Conservation (phyloP, 1,140 invertebrate species). For the Acromyrmex heyeri region DNA sequence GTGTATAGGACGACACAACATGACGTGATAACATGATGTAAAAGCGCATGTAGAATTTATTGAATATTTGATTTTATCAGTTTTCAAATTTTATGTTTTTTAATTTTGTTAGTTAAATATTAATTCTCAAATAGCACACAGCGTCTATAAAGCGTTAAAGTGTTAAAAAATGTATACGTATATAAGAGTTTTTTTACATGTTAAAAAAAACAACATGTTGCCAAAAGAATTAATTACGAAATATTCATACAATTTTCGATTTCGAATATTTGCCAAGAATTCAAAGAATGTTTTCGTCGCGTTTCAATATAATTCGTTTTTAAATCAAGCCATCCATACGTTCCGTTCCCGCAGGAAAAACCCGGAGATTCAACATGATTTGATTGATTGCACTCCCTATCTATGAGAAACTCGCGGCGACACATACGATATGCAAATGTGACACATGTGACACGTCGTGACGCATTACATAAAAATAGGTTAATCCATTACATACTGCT, state of each 20-base stretch:
- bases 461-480: slow-evolving; percentile 57
- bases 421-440: slow-evolving; percentile 55
- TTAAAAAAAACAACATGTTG: not conserved
- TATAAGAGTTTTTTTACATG: too few species aligned
- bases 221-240: not conserved
- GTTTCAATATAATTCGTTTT: slow-evolving; percentile 45
- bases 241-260: not conserved
- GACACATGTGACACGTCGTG: slow-evolving; percentile 52
- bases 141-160: too few species aligned
- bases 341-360: slow-evolving; percentile 17
- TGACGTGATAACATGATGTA: not conserved
- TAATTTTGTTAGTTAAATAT: slow-evolving; percentile 23
- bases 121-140: not conserved
- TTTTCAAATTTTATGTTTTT: not conserved
- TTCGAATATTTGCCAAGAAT: slow-evolving; percentile 10
- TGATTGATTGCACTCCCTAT: slow-evolving; percentile 54
- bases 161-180: too few species aligned
- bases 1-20: too few species aligned
- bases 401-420: slow-evolving; percentile 16
- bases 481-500: slow-evolving; percentile 43
- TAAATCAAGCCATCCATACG: slow-evolving; percentile 38
- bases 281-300: not conserved
- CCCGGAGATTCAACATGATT: slow-evolving; percentile 33
- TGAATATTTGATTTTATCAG: not conserved
- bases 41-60: not conserved